Base-by-base conservation (phyloP, 2,797 vertebrate species). In the Stomatorhinus walkeri region DNA sequence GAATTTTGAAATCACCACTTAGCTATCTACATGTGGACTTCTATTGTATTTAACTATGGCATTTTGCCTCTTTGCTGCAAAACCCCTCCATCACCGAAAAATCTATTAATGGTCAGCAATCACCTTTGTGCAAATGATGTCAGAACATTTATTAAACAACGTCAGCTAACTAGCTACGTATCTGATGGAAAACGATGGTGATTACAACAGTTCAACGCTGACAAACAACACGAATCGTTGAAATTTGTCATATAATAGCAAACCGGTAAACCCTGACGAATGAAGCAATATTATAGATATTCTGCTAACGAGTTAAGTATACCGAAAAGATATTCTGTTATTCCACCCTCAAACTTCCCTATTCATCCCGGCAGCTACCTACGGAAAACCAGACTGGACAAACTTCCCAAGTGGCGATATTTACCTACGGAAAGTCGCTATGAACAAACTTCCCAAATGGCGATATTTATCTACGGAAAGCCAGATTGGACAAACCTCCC, bases 111-210 rank as follows among this genome's bases (percentile, higher is more conserved):
- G 89, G 22, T 16, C 36, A 49, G 0, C 16, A 9, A 40, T 79
- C 28, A 43, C 16, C n/a, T 79, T n/a, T 46, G 2, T n/a, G 59
- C 86, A 72, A 85, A 86, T 6, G 88, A 40, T 88, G 1, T 79
- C 43, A 92, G 90, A 91, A 85, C 90, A 91, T 43, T 72, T 90
- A 28, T 79, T 76, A 79, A 89, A 79, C 72, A 43, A 79, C 72
- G 72, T 8, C 36, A 79, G 72, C 72, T 40, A 76, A 28, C 61
- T 68, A 43, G 79, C 79, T 84, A 49, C 48, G 79, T n/a, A 84
- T 43, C 79, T 48, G 61, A 68, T 28, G 32, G 72, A 76, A 40
- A 79, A 36, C 36, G 32, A 36, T 19, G 14, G 72, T 2, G 32
- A 79, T 36, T 43, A 79, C 6, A 36, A 79, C 32, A 79, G 72